phyloP scores from a whole-genome alignment of 1,140 invertebrate species.

The Geopemphigus sp. region DNA sequence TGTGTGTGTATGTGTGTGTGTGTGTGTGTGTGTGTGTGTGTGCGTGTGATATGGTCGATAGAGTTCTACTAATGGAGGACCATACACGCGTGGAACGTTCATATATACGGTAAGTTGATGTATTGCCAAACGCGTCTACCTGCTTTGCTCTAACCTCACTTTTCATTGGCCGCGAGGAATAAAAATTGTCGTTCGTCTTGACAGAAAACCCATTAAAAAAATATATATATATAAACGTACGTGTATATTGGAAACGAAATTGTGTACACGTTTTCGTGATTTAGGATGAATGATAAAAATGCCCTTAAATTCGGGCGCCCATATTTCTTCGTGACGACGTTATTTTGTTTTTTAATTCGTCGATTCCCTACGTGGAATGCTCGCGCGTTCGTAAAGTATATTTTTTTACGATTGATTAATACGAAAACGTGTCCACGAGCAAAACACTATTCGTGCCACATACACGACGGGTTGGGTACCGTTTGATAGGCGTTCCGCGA shows the following conservation, averaged over 20 bases:
- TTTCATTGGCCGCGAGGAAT: slow-evolving; percentile 8
- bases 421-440: too few relatives aligned
- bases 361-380: too few relatives aligned
- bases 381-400: too few relatives aligned
- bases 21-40: not conserved
- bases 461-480: too few relatives aligned
- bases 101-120: not conserved
- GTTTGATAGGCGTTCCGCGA: too few relatives aligned
- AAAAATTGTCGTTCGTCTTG: slow-evolving; percentile 29
- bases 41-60: slow-evolving; percentile 23
- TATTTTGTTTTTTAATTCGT: not conserved
- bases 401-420: too few relatives aligned
- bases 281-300: not conserved
- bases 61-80: slow-evolving; percentile 30
- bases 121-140: slow-evolving; percentile 22
- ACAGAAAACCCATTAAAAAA: slow-evolving; percentile 29
- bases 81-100: not conserved
- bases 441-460: too few relatives aligned
- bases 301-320: not conserved
- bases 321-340: not conserved
- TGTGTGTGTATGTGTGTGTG: not conserved
- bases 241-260: slow-evolving; percentile 23
- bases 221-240: too few relatives aligned
- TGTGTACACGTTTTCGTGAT: not conserved
- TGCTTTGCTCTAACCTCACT: not conserved